phyloP scores from a whole-genome alignment of 2,797 vertebrate genomes.

The Coranthus polyacanthus region DNA sequence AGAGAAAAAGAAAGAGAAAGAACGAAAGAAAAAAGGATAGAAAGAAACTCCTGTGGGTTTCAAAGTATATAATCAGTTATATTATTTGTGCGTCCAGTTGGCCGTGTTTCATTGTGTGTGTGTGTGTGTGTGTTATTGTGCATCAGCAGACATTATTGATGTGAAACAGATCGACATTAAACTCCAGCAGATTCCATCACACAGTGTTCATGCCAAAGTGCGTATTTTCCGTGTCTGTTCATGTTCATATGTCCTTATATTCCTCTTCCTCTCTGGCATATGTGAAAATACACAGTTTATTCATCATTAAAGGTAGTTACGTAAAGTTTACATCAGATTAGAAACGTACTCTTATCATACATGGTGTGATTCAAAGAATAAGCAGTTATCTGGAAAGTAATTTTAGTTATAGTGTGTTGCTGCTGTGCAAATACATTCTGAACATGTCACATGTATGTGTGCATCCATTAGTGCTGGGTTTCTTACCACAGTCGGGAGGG shows the following conservation, averaged over 20 bases:
- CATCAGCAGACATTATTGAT: constrained; percentile 26
- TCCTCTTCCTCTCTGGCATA: neutral
- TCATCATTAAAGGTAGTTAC: neutral
- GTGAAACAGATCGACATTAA: constrained; percentile 21
- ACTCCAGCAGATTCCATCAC: constrained; percentile 14
- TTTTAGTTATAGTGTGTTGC: neutral
- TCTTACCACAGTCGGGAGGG: constrained; percentile 91
- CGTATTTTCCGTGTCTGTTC: neutral
- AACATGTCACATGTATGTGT: neutral
- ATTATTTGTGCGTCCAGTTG: neutral
- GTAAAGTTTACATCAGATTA: neutral
- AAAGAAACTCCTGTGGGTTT: no score
- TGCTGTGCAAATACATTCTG: neutral
- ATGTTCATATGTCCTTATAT: neutral
- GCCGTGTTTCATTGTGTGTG: constrained; percentile 6
- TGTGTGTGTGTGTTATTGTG: constrained; percentile 3
- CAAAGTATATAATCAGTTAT: neutral
- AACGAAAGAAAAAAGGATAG: no score
- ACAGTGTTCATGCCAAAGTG: constrained; percentile 14
- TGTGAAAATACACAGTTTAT: neutral
- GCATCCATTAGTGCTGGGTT: neutral
- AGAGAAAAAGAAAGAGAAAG: no score
- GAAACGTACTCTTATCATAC: neutral
- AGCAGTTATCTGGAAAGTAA: neutral
- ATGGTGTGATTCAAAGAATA: neutral